A percentile compares a stretch with the other conserved stretches of the same genome.
phyloP scores from a whole-genome alignment of 2,888 invertebrate species.

The Thalpophila matura region DNA sequence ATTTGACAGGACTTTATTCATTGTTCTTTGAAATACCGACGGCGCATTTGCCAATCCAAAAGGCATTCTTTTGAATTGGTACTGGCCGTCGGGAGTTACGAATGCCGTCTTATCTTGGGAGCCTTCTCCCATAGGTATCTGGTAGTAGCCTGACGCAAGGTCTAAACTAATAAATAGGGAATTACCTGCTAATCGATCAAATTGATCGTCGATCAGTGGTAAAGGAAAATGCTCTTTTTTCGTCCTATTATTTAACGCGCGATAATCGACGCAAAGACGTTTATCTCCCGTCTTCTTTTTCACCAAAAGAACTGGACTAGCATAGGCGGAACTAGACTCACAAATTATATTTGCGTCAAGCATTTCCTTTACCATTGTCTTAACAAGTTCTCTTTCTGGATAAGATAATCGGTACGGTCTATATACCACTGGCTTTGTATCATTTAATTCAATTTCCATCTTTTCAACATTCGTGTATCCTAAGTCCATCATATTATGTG shows the following conservation, averaged over 20 bases:
- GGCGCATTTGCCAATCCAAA: constrained; percentile 63
- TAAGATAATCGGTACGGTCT: constrained; percentile 7
- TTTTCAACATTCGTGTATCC: constrained; percentile 10
- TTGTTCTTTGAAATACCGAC: no score
- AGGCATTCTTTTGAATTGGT: constrained; percentile 56
- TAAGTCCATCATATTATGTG: constrained; percentile 17
- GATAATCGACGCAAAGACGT: constrained; percentile 55
- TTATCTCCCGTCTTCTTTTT: constrained; percentile 61
- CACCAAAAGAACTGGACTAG: constrained; percentile 59
- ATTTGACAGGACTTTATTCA: constrained; percentile 55
- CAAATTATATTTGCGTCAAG: constrained; percentile 49
- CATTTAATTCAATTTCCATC: constrained; percentile 29
- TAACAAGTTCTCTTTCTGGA: neutral
- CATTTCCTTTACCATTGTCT: constrained; percentile 53
- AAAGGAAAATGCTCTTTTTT: constrained; percentile 51
- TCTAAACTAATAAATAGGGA: constrained; percentile 50
- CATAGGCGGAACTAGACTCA: constrained; percentile 52
- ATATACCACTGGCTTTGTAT: constrained; percentile 6
- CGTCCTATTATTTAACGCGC: constrained; percentile 54
- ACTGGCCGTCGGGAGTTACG: constrained; percentile 61
- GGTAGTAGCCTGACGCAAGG: constrained; percentile 57
- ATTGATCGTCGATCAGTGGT: constrained; percentile 56
- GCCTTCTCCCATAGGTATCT: constrained; percentile 59
- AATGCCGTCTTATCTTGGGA: constrained; percentile 61
- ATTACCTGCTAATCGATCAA: constrained; percentile 53